Percentiles rank a stretch among this genome's conserved stretches.
Conservation (phyloP, 2,113 vertebrate species). For the Larimichthys polyactis region DNA sequence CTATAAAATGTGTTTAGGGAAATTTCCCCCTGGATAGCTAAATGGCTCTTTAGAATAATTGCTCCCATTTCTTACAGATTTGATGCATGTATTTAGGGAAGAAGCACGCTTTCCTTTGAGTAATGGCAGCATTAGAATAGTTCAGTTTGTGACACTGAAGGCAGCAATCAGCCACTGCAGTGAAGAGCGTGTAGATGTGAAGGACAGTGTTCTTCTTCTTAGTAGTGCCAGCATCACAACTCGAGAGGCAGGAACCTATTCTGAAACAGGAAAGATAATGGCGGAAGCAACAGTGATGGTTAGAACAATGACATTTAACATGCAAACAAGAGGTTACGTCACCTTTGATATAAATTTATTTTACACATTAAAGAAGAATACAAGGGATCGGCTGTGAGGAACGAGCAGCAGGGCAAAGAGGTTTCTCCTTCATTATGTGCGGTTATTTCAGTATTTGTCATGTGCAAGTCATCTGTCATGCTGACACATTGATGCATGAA, state of each 20-base stretch:
- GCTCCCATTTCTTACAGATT: conserved; percentile 69
- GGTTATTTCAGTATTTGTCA: neutral
- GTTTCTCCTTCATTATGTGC: neutral
- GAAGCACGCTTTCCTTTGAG: conserved; percentile 50
- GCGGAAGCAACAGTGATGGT: neutral
- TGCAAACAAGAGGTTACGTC: neutral
- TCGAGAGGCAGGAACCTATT: neutral
- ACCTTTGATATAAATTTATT: neutral
- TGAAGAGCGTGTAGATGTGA: conserved; percentile 13
- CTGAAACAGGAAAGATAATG: neutral
- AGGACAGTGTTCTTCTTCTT: conserved; percentile 17
- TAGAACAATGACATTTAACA: neutral
- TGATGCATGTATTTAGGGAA: conserved; percentile 67
- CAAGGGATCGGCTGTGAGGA: neutral
- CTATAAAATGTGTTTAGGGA: conserved; percentile 49
- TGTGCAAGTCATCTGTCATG: too few species aligned
- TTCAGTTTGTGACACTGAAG: conserved; percentile 28
- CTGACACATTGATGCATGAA: too few species aligned
- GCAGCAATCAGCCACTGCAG: conserved; percentile 24
- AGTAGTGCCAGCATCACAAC: neutral
- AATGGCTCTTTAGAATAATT: conserved; percentile 76
- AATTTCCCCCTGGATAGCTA: conserved; percentile 60
- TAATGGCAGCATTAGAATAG: conserved; percentile 59
- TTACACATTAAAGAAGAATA: neutral
- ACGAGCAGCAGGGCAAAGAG: neutral